Base-by-base conservation (phyloP, 2,797 vertebrate species). In the Girardinus metallicus region DNA sequence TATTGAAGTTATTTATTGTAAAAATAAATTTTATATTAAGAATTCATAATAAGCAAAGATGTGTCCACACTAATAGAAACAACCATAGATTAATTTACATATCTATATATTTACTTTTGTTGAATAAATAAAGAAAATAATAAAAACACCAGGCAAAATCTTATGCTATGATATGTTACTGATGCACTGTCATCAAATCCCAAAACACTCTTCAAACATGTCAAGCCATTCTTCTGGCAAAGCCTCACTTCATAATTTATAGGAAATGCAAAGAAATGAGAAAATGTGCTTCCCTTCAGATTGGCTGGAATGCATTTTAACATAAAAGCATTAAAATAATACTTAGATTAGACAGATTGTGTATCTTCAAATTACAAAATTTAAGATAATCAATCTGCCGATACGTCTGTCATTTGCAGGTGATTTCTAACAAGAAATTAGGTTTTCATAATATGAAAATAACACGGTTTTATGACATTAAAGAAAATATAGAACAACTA, bases 161-260 rank as follows among this genome's bases (percentile, higher is more conserved):
- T 76, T 80, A 53, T 81, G 79, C 55, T 78, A 71, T 81, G 82
- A 66, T 64, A 64, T 83, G 82, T 88, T 79, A 86, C 81, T 68
- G 82, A 90, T 85, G 79, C 77, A 76, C 73, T 81, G 77, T 21
- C 9, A 5, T 36, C 16, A 66, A 78, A 84, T 84, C 85, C 82
- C 75, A 73, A 71, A 77, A 57, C 53, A 78, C 64, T 53, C 66
- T 36, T 64, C 7, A 18, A 34, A n/a, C 0, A 5, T 12, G n/a
- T 60, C 57, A 60, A 13, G 4, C 5, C 13, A 13, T 34, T 34
- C 16, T 16, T 62, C 15, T 62, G 29, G 4, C 12, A 34, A 34
- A 66, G 34, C 16, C 31, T 21, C 62, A 66, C 62, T 64, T 31
- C 31, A 36, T 16, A 34, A 18, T 36, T 39, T 66, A 23, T 2